A percentile compares a stretch with the other conserved stretches of the same genome.
These are phyloP conservation scores for Philaenus spumarius DNA, from an alignment of 1,140 invertebrate genomes.

Conservation along the genomic window DNA sequence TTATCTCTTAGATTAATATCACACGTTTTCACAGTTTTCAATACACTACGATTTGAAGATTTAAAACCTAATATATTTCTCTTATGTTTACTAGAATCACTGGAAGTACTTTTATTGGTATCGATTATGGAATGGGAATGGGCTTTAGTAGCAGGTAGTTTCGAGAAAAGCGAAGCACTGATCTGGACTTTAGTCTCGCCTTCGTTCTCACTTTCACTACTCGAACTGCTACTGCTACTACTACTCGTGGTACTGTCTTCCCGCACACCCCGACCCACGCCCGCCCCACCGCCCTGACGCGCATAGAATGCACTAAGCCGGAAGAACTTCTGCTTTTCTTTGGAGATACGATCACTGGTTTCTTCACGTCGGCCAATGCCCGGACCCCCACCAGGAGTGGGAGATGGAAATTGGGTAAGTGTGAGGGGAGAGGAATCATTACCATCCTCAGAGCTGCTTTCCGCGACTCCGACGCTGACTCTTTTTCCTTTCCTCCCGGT, in stretches of 20 bases:
- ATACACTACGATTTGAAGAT: slow-evolving; percentile 1
- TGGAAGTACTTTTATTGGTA: not conserved
- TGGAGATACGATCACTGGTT: slow-evolving; percentile 61
- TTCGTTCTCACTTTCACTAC: slow-evolving; percentile 21
- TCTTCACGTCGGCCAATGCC: slow-evolving; percentile 44
- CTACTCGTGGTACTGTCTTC: slow-evolving; percentile 30
- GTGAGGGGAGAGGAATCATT: slow-evolving; percentile 46
- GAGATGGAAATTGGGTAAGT: slow-evolving; percentile 40
- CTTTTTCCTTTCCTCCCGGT: slow-evolving; percentile 36
- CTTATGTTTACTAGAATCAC: not conserved
- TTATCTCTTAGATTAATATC: slow-evolving; percentile 18
- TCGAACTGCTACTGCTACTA: slow-evolving; percentile 34
- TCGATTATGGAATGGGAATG: not conserved
- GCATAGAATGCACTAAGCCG: slow-evolving; percentile 64
- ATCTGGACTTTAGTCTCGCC: slow-evolving; percentile 36
- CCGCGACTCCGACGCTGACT: slow-evolving; percentile 39
- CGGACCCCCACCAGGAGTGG: slow-evolving; percentile 37
- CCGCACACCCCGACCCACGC: slow-evolving; percentile 23
- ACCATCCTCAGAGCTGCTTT: slow-evolving; percentile 50
- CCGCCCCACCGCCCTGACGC: slow-evolving; percentile 41
- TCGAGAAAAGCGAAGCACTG: slow-evolving; percentile 20
- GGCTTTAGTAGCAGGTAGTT: not conserved
- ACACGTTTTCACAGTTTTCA: slow-evolving; percentile 12
- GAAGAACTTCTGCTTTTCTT: slow-evolving; percentile 82
- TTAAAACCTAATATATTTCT: slow-evolving; percentile 1